phyloP scores from a whole-genome alignment of 2,113 vertebrate genomes.

The Gambusia holbrooki region DNA sequence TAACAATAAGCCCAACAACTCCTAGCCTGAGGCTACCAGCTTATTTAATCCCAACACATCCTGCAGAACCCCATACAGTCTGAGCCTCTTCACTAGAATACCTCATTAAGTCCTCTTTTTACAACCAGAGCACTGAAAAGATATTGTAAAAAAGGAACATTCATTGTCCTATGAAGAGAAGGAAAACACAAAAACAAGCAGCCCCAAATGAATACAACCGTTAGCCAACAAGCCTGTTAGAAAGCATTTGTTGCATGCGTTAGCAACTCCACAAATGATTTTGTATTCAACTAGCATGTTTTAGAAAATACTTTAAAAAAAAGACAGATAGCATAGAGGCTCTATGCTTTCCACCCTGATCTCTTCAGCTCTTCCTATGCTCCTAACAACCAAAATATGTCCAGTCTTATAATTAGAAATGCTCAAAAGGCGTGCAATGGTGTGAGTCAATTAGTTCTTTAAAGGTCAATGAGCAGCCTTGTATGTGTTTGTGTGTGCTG shows the following conservation, averaged over 20 bases:
- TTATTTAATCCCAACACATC: conserved; percentile 49
- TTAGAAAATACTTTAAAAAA: neutral
- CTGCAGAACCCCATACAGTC: conserved; percentile 30
- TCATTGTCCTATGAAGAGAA: conserved; percentile 16
- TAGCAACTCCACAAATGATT: neutral
- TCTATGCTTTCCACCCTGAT: neutral
- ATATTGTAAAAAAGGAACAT: conserved; percentile 33
- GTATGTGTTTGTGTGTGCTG: neutral
- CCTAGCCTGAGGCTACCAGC: conserved; percentile 48
- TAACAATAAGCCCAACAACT: conserved; percentile 40
- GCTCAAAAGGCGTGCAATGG: neutral
- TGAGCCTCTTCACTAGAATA: conserved; percentile 51
- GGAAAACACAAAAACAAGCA: conserved; percentile 2
- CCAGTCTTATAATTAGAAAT: conserved; percentile 3
- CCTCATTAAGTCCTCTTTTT: conserved; percentile 51
- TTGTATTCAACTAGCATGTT: neutral
- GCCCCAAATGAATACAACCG: conserved; percentile 1
- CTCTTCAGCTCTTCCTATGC: neutral
- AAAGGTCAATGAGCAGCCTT: conserved; percentile 1
- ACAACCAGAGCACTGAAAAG: conserved; percentile 46
- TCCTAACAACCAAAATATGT: conserved; percentile 11
- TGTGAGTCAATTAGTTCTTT: conserved; percentile 1
- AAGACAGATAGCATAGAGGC: conserved; percentile 14
- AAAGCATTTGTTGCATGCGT: neutral
- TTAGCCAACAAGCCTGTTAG: conserved; percentile 24